Evolutionary conservation across 2,888 invertebrate species (phyloP).

Genomic region (Sicus ferrugineus): DNA sequence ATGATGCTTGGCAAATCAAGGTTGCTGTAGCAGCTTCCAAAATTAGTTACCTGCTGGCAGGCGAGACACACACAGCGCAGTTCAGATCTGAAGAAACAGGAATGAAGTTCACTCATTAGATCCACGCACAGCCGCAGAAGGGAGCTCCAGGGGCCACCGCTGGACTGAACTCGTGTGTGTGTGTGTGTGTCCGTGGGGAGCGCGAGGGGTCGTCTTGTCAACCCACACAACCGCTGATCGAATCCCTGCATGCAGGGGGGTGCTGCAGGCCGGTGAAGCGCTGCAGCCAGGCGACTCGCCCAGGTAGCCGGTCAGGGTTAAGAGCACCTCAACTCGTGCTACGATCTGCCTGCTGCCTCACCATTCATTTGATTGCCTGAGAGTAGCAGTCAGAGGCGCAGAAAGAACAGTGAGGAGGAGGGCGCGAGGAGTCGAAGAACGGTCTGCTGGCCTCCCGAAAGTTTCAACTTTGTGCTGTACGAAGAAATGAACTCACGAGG

Average conservation of each 20-base stretch:
- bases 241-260: not conserved
- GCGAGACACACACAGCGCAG: not conserved
- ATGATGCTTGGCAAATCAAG: constrained; percentile 5
- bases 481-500: no score
- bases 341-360: constrained; percentile 10
- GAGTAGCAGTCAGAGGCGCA: not conserved
- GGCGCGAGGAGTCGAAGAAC: no score
- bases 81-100: not conserved
- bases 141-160: not conserved
- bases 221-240: constrained; percentile 22
- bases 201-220: constrained; percentile 18
- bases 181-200: not conserved
- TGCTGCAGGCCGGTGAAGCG: not conserved
- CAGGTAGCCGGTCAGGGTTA: not conserved
- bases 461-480: no score
- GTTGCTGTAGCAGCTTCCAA: not conserved
- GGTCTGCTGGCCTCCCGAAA: no score
- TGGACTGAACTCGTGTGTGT: not conserved
- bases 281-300: no score
- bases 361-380: constrained; percentile 16
- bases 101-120: not conserved
- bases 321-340: constrained; percentile 23
- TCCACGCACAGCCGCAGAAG: not conserved
- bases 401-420: not conserved
- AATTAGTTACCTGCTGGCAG: constrained; percentile 8